phyloP scores from a whole-genome alignment of 1,140 invertebrate genomes.

The Hesperophylax magnus region DNA sequence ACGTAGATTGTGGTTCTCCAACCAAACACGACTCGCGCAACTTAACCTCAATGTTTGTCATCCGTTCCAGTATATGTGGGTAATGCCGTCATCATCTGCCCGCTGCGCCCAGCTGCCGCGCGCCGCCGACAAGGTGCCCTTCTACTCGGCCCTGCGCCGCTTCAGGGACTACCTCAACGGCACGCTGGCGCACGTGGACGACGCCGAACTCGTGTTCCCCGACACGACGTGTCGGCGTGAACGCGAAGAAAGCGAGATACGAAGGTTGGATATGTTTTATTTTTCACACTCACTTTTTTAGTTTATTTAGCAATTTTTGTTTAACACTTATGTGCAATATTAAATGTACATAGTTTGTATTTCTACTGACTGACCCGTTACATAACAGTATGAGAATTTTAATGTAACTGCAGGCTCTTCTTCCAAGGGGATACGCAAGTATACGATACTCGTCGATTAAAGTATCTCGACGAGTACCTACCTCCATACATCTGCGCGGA shows the following conservation, averaged over 20 bases:
- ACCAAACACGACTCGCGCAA: too few species aligned
- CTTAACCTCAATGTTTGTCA: too few species aligned
- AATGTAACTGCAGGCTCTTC: too few species aligned
- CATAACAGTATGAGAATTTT: too few species aligned
- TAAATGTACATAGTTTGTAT: too few species aligned
- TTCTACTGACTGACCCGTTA: too few species aligned
- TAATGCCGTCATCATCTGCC: constrained; percentile 98
- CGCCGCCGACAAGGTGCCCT: constrained; percentile 97
- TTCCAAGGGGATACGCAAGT: too few species aligned
- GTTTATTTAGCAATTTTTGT: background rate
- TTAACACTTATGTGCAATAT: too few species aligned
- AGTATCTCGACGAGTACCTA: too few species aligned
- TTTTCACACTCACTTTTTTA: background rate
- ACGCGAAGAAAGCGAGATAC: constrained; percentile 72
- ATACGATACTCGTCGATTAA: too few species aligned
- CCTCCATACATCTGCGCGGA: too few species aligned
- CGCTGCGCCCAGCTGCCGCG: constrained; percentile 95
- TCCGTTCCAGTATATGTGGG: constrained; percentile 91
- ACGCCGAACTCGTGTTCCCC: constrained; percentile 92
- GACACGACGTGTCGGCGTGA: constrained; percentile 72
- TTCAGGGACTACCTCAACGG: constrained; percentile 96
- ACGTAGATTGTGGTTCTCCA: too few species aligned
- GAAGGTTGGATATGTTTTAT: constrained; percentile 63
- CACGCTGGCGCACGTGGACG: constrained; percentile 87
- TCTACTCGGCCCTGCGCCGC: constrained; percentile 95